These are phyloP conservation scores for Dorcus hopei DNA, from an alignment of 2,888 invertebrate genomes.

Conservation along the genomic window DNA sequence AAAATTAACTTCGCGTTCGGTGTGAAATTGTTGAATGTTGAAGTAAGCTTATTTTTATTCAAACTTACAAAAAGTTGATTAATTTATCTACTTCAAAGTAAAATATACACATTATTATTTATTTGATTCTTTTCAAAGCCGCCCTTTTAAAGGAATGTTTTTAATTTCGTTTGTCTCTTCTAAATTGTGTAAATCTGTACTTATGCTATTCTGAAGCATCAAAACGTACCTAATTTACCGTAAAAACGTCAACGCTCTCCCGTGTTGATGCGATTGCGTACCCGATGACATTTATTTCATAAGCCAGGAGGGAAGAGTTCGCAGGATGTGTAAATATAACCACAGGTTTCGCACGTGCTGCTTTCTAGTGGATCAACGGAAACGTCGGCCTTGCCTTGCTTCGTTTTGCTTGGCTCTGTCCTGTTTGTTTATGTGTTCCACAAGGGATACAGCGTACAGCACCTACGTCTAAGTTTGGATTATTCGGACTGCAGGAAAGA, in stretches of 20 bases:
- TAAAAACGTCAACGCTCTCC: background rate
- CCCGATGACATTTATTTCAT: background rate
- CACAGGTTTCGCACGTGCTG: constrained; percentile 8
- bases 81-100: no score
- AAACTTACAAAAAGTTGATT: no score
- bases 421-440: background rate
- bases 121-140: no score
- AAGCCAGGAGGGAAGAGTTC: background rate
- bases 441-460: background rate
- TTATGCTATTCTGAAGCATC: background rate
- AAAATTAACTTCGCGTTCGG: no score
- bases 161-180: no score
- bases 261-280: background rate
- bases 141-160: no score
- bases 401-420: background rate
- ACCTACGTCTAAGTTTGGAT: background rate
- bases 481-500: no score
- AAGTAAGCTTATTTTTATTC: no score
- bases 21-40: no score
- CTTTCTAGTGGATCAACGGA: background rate
- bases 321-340: constrained; percentile 7
- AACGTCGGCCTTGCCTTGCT: background rate
- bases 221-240: background rate
- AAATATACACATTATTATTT: no score
- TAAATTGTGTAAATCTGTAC: no score